Conservation (phyloP, 2,888 invertebrate genomes). For the Trichogramma dendrolimi region DNA sequence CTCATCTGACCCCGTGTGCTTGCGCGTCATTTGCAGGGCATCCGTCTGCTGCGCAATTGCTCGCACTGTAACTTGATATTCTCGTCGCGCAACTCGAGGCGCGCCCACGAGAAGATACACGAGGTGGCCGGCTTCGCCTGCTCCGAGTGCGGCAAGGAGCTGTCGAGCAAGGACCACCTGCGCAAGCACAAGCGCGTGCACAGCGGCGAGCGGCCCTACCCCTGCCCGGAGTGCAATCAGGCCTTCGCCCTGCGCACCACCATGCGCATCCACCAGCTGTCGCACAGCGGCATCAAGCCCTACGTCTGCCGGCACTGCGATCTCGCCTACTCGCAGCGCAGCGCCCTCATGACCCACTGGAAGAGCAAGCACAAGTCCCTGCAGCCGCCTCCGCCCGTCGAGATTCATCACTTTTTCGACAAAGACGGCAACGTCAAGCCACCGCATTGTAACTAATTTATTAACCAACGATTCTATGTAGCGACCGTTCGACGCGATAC, state of each 20-base stretch:
- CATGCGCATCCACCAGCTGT: slow-evolving; percentile 26
- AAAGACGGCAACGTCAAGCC: background rate
- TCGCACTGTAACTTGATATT: too few relatives aligned
- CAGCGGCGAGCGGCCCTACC: slow-evolving; percentile 20
- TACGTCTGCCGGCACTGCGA: slow-evolving; percentile 33
- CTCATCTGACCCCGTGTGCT: background rate
- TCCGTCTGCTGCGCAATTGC: too few relatives aligned
- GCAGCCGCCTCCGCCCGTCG: slow-evolving; percentile 28
- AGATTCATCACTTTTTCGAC: slow-evolving; percentile 22
- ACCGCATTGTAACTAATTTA: too few relatives aligned
- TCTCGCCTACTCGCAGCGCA: slow-evolving; percentile 32
- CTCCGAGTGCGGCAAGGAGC: slow-evolving; percentile 49
- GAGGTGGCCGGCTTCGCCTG: slow-evolving; percentile 40
- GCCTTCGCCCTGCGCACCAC: slow-evolving; percentile 25
- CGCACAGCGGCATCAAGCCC: slow-evolving; percentile 33
- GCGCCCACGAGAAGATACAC: slow-evolving; percentile 50
- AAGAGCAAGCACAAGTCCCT: slow-evolving; percentile 30
- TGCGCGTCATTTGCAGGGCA: background rate
- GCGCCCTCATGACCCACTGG: slow-evolving; percentile 36
- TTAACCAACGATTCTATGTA: too few relatives aligned
- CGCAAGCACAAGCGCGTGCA: slow-evolving; percentile 23
- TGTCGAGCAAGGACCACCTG: slow-evolving; percentile 40
- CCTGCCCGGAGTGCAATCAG: slow-evolving; percentile 27
- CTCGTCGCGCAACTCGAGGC: slow-evolving; percentile 38
- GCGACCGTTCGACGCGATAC: too few relatives aligned